Evolutionary conservation across 35 echinoderm and acorn worm species (phyloP).

Genomic region (Chiridota heheva): DNA sequence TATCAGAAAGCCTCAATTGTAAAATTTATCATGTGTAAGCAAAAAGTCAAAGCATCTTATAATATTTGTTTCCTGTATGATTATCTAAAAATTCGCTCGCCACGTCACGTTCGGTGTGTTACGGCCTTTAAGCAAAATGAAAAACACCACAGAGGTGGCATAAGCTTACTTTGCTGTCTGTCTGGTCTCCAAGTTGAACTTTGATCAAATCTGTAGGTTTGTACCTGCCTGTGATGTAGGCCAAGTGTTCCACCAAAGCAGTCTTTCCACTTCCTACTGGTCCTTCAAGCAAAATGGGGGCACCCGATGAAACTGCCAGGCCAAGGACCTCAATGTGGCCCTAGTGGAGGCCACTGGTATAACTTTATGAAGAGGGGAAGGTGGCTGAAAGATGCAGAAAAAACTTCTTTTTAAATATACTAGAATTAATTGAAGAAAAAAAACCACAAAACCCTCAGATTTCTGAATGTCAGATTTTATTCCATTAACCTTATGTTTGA

Average conservation of each 20-base stretch:
- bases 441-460: not conserved
- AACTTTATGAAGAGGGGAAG: slow-evolving; percentile 33
- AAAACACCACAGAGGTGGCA: not conserved
- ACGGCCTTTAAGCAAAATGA: no score
- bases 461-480: not conserved
- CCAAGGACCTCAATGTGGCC: slow-evolving; percentile 68
- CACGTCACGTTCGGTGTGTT: no score
- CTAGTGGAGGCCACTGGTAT: slow-evolving; percentile 67
- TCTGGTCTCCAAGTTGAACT: slow-evolving; percentile 93
- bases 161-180: slow-evolving; percentile 78
- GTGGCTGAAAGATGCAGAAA: not conserved
- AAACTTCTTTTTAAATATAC: not conserved
- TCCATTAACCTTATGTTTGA: not conserved
- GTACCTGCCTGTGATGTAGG: slow-evolving; percentile 59
- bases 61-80: no score
- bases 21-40: no score
- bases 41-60: no score
- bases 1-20: no score
- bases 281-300: slow-evolving; percentile 77
- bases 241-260: slow-evolving; percentile 77
- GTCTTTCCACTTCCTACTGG: slow-evolving; percentile 89
- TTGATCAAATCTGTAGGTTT: slow-evolving; percentile 59
- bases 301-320: slow-evolving; percentile 60
- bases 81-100: no score
- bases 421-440: not conserved